phyloP scores from a whole-genome alignment of 2,888 invertebrate species.

The Sphecodes monilicornis region DNA sequence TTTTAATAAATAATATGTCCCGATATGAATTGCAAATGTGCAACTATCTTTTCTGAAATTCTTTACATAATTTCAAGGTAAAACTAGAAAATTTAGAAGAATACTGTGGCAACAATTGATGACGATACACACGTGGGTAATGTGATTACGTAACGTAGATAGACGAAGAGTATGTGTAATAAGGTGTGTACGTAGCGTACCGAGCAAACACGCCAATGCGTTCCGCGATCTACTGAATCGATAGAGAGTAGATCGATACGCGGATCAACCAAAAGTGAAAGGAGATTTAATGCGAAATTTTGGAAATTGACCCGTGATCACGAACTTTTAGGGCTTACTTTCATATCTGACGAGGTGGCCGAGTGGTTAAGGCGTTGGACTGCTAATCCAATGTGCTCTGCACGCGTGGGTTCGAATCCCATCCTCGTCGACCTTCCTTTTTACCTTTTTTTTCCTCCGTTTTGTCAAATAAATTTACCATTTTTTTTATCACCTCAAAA shows the following conservation, averaged over 20 bases:
- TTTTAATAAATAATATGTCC: not conserved
- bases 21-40: not conserved
- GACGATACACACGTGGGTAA: not conserved
- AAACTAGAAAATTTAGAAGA: not conserved
- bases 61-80: not conserved
- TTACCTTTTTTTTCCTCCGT: conserved; percentile 15
- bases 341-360: conserved; percentile 82
- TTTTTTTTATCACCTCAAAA: not conserved
- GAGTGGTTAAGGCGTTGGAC: conserved; percentile 85
- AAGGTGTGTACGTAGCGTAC: not conserved
- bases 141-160: conserved; percentile 21
- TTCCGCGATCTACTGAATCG: not conserved
- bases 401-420: conserved; percentile 85
- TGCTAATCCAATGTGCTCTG: conserved; percentile 85
- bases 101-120: not conserved
- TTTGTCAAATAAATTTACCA: not conserved
- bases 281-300: conserved; percentile 15
- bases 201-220: not conserved
- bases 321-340: conserved; percentile 43
- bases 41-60: no score
- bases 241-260: not conserved
- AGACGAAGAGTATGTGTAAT: not conserved
- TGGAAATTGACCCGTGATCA: conserved; percentile 14
- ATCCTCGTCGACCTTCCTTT: conserved; percentile 82
- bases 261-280: conserved; percentile 2